Percentiles rank a stretch among this genome's conserved stretches.
Conservation (phyloP, 2,888 invertebrate species). For the Mythimna pallens region DNA sequence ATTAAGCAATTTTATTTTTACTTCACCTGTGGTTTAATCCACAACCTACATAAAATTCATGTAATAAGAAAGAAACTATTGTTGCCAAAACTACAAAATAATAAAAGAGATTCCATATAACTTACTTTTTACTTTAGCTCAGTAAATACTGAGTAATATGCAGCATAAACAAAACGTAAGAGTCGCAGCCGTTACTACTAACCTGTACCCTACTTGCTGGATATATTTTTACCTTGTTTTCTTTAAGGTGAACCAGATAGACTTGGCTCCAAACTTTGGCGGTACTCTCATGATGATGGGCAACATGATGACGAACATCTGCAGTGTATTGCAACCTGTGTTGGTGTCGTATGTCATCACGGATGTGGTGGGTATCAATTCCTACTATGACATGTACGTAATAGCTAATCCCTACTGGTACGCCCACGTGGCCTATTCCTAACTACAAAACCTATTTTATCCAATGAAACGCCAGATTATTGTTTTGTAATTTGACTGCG, state of each 20-base stretch:
- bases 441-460: background rate
- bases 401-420: background rate
- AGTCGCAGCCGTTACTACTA: too few species aligned
- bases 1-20: too few species aligned
- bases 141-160: background rate
- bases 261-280: conserved; percentile 94
- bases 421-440: background rate
- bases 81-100: background rate
- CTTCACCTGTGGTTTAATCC: background rate
- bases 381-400: background rate
- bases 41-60: background rate
- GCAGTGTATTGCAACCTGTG: conserved; percentile 92
- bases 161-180: background rate
- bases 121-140: background rate
- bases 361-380: conserved; percentile 90
- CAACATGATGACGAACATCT: conserved; percentile 92
- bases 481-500: too few species aligned
- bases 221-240: background rate
- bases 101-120: background rate
- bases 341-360: conserved; percentile 92
- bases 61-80: background rate
- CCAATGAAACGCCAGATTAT: too few species aligned
- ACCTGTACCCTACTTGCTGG: background rate
- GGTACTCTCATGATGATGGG: conserved; percentile 95
- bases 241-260: conserved; percentile 93